Evolutionary conservation across 2,113 vertebrate species (phyloP).

Genomic region (Oceanites oceanicus): DNA sequence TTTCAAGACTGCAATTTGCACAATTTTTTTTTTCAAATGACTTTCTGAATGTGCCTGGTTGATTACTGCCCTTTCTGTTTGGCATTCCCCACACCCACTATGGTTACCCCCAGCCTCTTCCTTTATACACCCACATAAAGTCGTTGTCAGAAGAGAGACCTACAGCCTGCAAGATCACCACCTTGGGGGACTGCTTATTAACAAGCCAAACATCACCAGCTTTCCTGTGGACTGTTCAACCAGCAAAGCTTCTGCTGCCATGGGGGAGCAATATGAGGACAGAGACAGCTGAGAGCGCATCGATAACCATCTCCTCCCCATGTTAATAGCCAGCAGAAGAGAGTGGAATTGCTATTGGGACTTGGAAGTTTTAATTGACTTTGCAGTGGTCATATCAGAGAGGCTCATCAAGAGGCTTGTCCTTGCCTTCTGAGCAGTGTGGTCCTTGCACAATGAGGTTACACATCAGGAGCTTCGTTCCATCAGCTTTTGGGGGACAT

Average conservation of each 20-base stretch:
- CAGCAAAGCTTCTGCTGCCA: background rate
- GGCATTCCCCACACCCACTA: background rate
- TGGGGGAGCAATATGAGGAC: background rate
- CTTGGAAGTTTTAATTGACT: background rate
- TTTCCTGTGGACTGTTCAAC: background rate
- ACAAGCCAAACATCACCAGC: background rate
- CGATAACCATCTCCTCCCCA: background rate
- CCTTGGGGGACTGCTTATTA: background rate
- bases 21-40: background rate
- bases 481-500: too few species aligned
- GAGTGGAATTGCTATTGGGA: background rate
- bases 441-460: background rate
- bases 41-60: background rate
- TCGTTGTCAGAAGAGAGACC: background rate
- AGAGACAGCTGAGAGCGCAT: background rate
- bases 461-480: background rate
- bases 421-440: background rate
- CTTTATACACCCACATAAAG: fast-evolving
- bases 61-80: background rate
- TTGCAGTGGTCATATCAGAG: background rate
- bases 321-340: fast-evolving
- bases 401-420: background rate
- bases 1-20: background rate
- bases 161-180: background rate
- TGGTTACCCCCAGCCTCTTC: background rate